phyloP scores from a whole-genome alignment of 37 sponge, comb jelly and placozoan species.

The Ephydatia muelleri region DNA sequence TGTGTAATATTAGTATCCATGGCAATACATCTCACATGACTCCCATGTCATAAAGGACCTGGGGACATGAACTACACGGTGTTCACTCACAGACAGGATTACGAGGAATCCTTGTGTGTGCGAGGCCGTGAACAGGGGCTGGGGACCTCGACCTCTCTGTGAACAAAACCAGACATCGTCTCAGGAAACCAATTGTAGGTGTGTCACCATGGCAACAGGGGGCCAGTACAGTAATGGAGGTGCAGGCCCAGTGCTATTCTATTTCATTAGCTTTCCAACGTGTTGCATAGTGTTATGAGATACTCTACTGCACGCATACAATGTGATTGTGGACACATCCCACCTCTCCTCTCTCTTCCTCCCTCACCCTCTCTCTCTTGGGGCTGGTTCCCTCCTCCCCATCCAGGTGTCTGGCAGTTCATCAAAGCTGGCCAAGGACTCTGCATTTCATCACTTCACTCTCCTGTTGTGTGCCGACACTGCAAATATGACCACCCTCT shows the following conservation, averaged over 20 bases:
- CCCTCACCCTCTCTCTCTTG: not conserved
- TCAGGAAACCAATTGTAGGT: slow-evolving; percentile 50
- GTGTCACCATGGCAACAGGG: not conserved
- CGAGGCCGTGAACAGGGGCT: slow-evolving; percentile 45
- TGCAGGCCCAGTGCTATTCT: no score
- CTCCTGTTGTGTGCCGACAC: slow-evolving; percentile 63
- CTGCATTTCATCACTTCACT: slow-evolving; percentile 85
- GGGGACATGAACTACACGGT: slow-evolving; percentile 81
- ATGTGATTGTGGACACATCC: not conserved
- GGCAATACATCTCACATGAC: not conserved
- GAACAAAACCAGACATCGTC: slow-evolving; percentile 70
- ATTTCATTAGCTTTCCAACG: no score
- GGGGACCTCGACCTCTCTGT: slow-evolving; percentile 53
- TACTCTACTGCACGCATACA: no score
- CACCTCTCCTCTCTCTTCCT: not conserved
- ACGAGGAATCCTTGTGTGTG: slow-evolving; percentile 65
- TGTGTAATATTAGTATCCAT: slow-evolving; percentile 47
- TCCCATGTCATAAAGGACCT: slow-evolving; percentile 32
- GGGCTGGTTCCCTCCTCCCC: no score
- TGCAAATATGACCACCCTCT: slow-evolving; percentile 8
- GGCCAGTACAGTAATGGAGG: no score
- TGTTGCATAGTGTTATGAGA: no score
- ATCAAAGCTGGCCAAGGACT: slow-evolving; percentile 48
- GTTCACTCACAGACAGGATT: slow-evolving; percentile 52
- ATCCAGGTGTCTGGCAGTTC: slow-evolving; percentile 87